These are phyloP conservation scores for Zeuzera pyrina DNA, from an alignment of 2,888 invertebrate genomes.

Conservation along the genomic window DNA sequence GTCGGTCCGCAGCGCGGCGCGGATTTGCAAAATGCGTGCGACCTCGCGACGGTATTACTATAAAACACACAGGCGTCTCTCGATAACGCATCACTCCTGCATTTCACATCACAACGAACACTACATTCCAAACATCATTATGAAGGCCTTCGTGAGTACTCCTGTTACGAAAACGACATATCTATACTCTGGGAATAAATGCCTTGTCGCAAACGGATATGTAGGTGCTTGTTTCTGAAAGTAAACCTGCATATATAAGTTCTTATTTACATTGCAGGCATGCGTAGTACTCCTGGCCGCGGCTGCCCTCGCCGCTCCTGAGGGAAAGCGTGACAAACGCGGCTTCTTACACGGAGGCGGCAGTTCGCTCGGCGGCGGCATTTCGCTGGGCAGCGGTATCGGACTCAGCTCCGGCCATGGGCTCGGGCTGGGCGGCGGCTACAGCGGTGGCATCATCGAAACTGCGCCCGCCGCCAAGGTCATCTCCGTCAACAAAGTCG, in stretches of 20 bases:
- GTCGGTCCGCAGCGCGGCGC: conserved; percentile 2
- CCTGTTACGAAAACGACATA: no score
- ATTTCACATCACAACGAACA: conserved; percentile 12
- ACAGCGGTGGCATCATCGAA: conserved; percentile 15
- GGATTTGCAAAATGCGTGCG: conserved; percentile 10
- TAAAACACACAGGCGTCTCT: conserved; percentile 9
- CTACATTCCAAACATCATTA: conserved; percentile 12
- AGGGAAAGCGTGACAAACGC: conserved; percentile 31
- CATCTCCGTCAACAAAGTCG: conserved; percentile 31
- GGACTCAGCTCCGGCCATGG: conserved; percentile 6
- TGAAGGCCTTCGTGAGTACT: conserved; percentile 28
- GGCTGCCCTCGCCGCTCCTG: conserved; percentile 22
- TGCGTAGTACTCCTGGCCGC: conserved; percentile 27
- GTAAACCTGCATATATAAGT: no score
- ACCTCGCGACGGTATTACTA: conserved; percentile 9
- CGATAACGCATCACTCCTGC: conserved; percentile 13
- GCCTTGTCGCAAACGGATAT: no score
- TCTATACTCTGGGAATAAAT: no score
- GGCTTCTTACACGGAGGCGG: conserved; percentile 18
- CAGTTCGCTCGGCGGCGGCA: conserved; percentile 4
- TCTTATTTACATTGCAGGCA: conserved; percentile 15
- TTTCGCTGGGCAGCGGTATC: neutral
- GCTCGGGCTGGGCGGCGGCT: conserved; percentile 6
- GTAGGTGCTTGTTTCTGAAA: no score
- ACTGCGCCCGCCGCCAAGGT: conserved; percentile 23